Base-by-base conservation (phyloP, 1,140 invertebrate species). In the Zophobas atratus region DNA sequence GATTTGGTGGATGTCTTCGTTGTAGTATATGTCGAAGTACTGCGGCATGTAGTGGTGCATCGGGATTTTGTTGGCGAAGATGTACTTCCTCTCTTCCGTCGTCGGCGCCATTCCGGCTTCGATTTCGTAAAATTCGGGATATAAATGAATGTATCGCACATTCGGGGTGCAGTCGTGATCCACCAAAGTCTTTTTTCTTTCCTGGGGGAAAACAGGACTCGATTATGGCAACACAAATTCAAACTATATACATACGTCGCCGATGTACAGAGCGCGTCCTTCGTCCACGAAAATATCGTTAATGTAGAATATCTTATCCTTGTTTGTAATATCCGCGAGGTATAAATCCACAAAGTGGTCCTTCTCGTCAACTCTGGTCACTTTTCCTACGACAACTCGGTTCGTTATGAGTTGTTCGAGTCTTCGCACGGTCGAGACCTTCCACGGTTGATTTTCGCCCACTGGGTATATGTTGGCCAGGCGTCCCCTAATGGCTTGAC, bases 401-500 rank as follows among this genome's bases (percentile, higher is more conserved):
- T 77, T 32, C 33, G 75, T 71, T 1, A 83, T 55, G 5, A 84
- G 41, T 38, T 79, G 43, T 8, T 78, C 36, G 34, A 84, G 83
- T 6, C 51, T 43, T 5, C 39, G 43, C 0, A 72, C 39, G 1
- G 78, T 41, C 41, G 77, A 51, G 38, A 46, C 46, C 33, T 70
- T 41, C 83, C 83, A 84, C 32, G 81, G 70, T 3, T 55, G 70
- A 32, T 78, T 75, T 76, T 82, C 80, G 49, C 35, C 6, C 5
- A 38, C 4, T 0, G 82, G 82, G 20, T 67, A 76, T 32, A 84
- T 82, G 8, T 79, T 80, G 2, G 80, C 72, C 34, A 84, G 63
- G 48, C 82, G 67, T 32, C 78, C 79, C 60, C 84, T 76, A 6
- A 84, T 78, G 1, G 82, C 82, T 79, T 84, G 84, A 20, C 72